A percentile compares a stretch with the other conserved stretches of the same genome.
These are phyloP conservation scores for Erebia ligea DNA, from an alignment of 2,888 invertebrate species.

Conservation along the genomic window DNA sequence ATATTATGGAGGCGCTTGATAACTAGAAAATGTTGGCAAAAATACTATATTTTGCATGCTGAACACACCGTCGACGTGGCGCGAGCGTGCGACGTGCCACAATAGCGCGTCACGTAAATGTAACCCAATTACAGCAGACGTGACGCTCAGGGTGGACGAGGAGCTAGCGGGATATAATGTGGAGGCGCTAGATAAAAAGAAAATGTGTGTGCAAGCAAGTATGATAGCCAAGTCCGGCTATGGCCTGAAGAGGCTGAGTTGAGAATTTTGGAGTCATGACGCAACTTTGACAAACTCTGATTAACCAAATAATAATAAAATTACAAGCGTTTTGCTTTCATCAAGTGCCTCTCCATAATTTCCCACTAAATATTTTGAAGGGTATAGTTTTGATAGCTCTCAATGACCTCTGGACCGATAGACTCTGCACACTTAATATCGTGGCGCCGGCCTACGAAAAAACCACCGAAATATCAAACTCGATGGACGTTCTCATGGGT, in stretches of 20 bases:
- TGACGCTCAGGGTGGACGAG: slow-evolving; percentile 60
- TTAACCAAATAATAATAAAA: too few species aligned
- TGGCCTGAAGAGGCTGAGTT: too few species aligned
- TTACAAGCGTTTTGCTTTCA: background rate
- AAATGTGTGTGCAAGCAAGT: too few species aligned
- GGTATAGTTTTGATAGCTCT: slow-evolving; percentile 80
- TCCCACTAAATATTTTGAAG: too few species aligned
- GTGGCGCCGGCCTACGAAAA: slow-evolving; percentile 58
- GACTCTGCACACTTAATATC: slow-evolving; percentile 73
- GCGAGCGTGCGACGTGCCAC: slow-evolving; percentile 65
- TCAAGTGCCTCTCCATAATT: background rate
- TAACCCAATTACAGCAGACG: slow-evolving; percentile 80
- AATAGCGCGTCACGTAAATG: slow-evolving; percentile 73
- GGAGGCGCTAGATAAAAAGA: background rate
- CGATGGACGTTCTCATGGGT: slow-evolving; percentile 51
- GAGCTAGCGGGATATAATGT: background rate
- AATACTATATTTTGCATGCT: slow-evolving; percentile 3
- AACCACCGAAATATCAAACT: slow-evolving; percentile 45
- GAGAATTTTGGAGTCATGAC: too few species aligned
- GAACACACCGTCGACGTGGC: slow-evolving; percentile 67
- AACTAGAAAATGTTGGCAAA: too few species aligned
- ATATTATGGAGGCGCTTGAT: background rate
- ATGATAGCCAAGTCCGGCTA: too few species aligned
- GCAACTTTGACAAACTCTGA: too few species aligned
- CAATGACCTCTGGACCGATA: slow-evolving; percentile 87